These are phyloP conservation scores for Drosophila kanapiae DNA, from an alignment of 1,140 invertebrate species.

Conservation along the genomic window DNA sequence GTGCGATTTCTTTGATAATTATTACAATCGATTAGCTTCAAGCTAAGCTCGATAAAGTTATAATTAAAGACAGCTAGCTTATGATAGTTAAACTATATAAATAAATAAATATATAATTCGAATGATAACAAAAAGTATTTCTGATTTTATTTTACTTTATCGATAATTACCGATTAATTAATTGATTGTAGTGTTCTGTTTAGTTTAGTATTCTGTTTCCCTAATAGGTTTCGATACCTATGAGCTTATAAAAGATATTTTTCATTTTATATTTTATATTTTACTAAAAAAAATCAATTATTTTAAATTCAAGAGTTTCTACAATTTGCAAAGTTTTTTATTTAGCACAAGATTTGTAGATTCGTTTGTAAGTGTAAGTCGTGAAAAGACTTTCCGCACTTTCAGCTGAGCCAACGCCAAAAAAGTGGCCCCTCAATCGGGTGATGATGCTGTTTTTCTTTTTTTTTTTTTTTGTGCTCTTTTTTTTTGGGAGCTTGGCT, in stretches of 20 bases:
- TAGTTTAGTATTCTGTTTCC: too few species aligned
- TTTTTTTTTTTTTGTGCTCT: not conserved
- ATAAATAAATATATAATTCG: not conserved
- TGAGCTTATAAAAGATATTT: too few species aligned
- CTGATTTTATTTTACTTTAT: not conserved
- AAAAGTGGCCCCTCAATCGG: conserved; percentile 29
- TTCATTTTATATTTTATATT: not conserved
- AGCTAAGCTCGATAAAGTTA: not conserved
- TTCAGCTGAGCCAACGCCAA: conserved; percentile 15
- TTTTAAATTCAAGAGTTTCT: too few species aligned
- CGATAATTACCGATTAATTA: not conserved
- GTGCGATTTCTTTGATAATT: not conserved
- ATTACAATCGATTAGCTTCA: not conserved
- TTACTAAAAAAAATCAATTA: not conserved
- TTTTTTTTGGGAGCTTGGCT: conserved; percentile 2
- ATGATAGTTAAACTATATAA: not conserved
- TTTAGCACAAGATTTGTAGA: not conserved
- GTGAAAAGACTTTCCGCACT: conserved; percentile 16
- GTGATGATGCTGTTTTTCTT: conserved; percentile 10
- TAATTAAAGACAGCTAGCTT: not conserved
- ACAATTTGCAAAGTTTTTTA: not conserved
- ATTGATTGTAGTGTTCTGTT: not conserved
- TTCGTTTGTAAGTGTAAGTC: not conserved
- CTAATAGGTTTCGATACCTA: too few species aligned
- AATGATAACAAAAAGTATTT: not conserved